Base-by-base conservation (phyloP, 1,140 invertebrate genomes). In the Hyles euphorbiae region DNA sequence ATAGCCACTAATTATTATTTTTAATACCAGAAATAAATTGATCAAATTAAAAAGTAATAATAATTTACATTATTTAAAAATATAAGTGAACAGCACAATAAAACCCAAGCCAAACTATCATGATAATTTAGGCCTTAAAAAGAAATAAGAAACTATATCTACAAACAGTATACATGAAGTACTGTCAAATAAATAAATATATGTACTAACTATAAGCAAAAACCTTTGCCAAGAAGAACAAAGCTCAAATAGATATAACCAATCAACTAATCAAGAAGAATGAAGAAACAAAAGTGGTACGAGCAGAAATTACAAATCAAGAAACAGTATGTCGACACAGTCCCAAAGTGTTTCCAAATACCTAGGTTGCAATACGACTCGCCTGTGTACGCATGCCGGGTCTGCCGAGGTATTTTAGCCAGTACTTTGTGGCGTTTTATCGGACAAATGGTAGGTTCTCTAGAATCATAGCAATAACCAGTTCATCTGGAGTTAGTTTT, bases 381-480 rank as follows among this genome's bases (percentile, higher is more conserved):
- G 45, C 44, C 32, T 47, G 45, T 56, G 45, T 56, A 47, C 34
- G 72, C 67, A 72, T 70, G 64, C 67, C 79, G 86, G 86, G 86
- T 88, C 86, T 81, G 86, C 86, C 86, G 83, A 73, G 72, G 67
- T 74, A 77, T 68, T 61, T 62, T 66, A 68, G 78, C 86, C 83
- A 88, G 84, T 81, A 81, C 58, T 85, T 81, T 79, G 83, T 87
- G 84, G 86, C 82, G 83, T 88, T 87, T 85, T 88, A 87, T 88
- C 84, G 86, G 86, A 88, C 86, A 88, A 87, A 81, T 88, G 78
- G 72, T 86, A 84, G 65, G 52, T 69, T 74, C 67, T 32, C 44
- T 63, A 62, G 36, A 70, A 72, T 76, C 72, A 83, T 83, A 88
- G 86, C 83, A 87, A 84, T 68, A 74, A 74, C 84, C 83, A 88